These are phyloP conservation scores for Sceloporus tristichus DNA, from an alignment of 2,113 vertebrate species.

Conservation along the genomic window DNA sequence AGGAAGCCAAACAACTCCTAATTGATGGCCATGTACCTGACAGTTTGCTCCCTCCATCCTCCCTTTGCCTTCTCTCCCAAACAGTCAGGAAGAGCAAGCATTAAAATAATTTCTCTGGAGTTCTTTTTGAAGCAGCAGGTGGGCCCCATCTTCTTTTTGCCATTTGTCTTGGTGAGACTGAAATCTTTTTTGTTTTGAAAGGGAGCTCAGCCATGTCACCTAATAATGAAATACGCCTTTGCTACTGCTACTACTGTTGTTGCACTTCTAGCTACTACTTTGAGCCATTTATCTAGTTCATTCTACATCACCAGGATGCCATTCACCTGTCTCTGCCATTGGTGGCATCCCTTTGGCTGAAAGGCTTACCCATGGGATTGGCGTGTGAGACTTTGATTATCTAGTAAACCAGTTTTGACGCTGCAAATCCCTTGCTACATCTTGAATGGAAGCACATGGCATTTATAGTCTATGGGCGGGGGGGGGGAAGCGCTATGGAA, in stretches of 20 bases:
- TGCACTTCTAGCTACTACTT: background rate
- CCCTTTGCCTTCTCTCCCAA: too few species aligned
- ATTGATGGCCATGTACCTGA: slow-evolving; percentile 7
- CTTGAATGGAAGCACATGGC: background rate
- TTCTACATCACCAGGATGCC: background rate
- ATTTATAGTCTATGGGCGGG: background rate
- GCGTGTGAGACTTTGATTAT: background rate
- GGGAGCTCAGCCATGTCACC: rapidly evolving
- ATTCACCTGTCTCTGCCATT: background rate
- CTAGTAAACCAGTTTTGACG: background rate
- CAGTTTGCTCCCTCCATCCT: background rate
- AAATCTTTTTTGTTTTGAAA: background rate
- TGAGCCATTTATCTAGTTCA: background rate
- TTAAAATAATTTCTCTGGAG: background rate
- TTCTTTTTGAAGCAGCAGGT: slow-evolving; percentile 2
- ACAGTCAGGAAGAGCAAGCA: slow-evolving; percentile 13
- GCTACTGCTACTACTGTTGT: too few species aligned
- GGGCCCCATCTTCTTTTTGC: slow-evolving; percentile 4
- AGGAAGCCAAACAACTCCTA: slow-evolving; percentile 2
- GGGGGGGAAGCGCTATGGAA: background rate
- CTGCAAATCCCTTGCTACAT: background rate
- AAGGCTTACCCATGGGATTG: background rate
- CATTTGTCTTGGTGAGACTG: background rate
- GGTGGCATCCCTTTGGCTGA: background rate
- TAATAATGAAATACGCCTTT: background rate